Base-by-base conservation (phyloP, 2,888 invertebrate species). In the Caradrina clavipalpis region DNA sequence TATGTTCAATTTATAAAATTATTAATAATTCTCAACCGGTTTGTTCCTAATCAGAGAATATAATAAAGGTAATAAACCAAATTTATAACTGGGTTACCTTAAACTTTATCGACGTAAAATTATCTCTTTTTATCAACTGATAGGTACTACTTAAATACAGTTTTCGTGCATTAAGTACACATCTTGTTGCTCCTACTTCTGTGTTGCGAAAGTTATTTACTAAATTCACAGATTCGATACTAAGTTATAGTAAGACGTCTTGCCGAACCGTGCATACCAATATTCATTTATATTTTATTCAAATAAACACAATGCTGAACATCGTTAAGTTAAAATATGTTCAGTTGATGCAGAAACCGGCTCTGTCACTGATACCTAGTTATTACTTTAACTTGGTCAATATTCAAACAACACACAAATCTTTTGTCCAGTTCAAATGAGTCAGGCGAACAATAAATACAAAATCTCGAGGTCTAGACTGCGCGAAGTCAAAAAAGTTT, bases 301-400 rank as follows among this genome's bases (percentile, higher is more conserved):
- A 74, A 57, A 76, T 50, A 63, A 50, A 64, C 64, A 35, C 51
- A 69, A 39, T 58, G 68, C 69, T 66, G 60, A 65, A 73, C 66
- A 60, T 74, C 71, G 57, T 75, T 55, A 79, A 75, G 62, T 79
- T 75, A 63, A 80, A 78, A 80, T 77, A 61, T 56, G 72, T 85
- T 80, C 77, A 78, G 78, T 74, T 78, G 71, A 80, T 76, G 78
- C 84, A 79, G 51, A 81, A 87, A 88, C 88, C 85, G 82, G 86
- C 84, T 84, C 54, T 31, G 61, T 59, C 66, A 66, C 50, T 51
- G 50, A 82, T 79, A 79, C 63, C 58, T 78, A 84, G 77, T 73
- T 65, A 69, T 69, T 69, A 58, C 50, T 59, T 67, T 13, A 75
- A 69, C 60, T 62, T 54, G 45, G 57, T 59, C 55, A 76, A 71